Evolutionary conservation across 2,797 vertebrate genomes (phyloP), one percentile per base, ranked within the genome.

Genomic region (Myotis findleyi): DNA sequence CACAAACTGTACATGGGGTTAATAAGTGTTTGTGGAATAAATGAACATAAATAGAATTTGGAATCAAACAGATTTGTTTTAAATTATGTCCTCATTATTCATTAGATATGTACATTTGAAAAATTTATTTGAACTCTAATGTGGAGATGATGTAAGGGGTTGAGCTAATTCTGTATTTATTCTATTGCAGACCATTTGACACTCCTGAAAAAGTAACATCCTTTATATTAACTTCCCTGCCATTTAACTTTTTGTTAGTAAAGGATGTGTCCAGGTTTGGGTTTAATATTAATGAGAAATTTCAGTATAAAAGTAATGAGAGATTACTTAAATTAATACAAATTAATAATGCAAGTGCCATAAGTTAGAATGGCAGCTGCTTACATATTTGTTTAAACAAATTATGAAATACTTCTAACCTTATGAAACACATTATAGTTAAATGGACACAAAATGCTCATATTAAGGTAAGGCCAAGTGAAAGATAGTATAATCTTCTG

Each of bases 201-300:
- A 36, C 6, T 25, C 23, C 0, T 82, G 53, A 51, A 57, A 59
- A 53, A 88, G 68, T 69, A 55, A 62, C 1, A 64, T n/a, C 23
- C 4, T 77, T 87, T 84, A 77, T 59, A 73, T 95, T 9, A 92
- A 33, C 3, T 66, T 79, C 13, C 2, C 93, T 62, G n/a, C n/a
- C 38, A 59, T 79, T 76, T 81, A 91, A 44, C 7, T 18, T 25
- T 83, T 55, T 76, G 47, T 84, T 69, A 68, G 21, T 69, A 81
- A 91, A 53, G 16, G 47, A 53, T 79, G 1, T 51, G 68, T 89
- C 57, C 44, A 89, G n/a, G 17, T 57, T 82, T 75, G 89, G 53
- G 36, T 21, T 71, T 96, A 77, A 82, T 12, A 7, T 86, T 77
- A 79, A 82, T 57, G 6, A 91, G 41, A 91, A 10, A 91, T 83